Conservation (phyloP, 2,113 vertebrate species). For the Hemiprocne comata region DNA sequence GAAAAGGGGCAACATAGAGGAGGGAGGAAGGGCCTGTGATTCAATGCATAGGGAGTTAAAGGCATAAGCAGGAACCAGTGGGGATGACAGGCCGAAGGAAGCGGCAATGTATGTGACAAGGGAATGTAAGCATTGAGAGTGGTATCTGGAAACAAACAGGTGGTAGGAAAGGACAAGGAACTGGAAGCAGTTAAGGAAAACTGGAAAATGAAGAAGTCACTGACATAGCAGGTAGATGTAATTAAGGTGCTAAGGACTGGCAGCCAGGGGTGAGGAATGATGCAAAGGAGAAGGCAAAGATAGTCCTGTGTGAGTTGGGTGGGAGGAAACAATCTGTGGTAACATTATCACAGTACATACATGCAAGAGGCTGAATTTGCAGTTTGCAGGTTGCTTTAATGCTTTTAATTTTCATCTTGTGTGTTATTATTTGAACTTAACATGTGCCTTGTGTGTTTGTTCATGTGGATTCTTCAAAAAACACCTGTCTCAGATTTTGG, state of each 20-base stretch:
- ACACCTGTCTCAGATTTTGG: not conserved
- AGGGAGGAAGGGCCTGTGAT: not conserved
- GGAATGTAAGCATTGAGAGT: not conserved
- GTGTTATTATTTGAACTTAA: not conserved
- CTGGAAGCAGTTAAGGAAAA: not conserved
- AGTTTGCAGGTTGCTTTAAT: not conserved
- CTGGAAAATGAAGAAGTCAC: rapidly evolving
- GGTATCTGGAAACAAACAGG: not conserved
- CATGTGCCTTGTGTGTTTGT: not conserved
- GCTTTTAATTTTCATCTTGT: not conserved
- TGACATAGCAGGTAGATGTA: not conserved
- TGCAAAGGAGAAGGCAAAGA: not conserved
- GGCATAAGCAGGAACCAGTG: rapidly evolving
- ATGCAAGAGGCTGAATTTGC: not conserved
- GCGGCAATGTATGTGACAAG: not conserved
- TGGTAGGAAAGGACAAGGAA: not conserved
- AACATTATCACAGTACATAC: no score
- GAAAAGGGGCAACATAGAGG: not conserved
- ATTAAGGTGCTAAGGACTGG: not conserved
- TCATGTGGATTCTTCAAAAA: not conserved
- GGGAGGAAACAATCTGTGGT: rapidly evolving
- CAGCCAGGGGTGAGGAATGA: not conserved
- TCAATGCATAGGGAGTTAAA: not conserved
- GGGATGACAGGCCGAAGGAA: not conserved
- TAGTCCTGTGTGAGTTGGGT: not conserved